These are phyloP conservation scores for Boleophthalmus pectinirostris DNA, from an alignment of 2,113 vertebrate species.

Conservation along the genomic window DNA sequence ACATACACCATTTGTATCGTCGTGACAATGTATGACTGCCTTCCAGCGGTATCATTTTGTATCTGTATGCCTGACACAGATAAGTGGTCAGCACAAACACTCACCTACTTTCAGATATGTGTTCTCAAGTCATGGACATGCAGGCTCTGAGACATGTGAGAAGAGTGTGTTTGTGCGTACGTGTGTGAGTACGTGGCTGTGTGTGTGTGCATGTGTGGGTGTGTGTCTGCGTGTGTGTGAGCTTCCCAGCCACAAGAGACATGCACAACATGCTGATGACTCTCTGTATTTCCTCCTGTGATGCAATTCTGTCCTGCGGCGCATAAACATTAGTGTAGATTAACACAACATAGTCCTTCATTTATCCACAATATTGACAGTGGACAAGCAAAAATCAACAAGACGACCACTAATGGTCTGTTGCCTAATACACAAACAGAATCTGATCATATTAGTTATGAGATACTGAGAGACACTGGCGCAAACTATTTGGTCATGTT, in stretches of 20 bases:
- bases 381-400: not conserved
- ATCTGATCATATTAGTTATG: conserved; percentile 9
- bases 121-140: conserved; percentile 15
- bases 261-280: not conserved
- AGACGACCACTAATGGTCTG: not conserved
- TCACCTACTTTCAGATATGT: conserved; percentile 41
- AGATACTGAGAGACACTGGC: conserved; percentile 23
- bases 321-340: conserved; percentile 19
- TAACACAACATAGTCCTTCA: conserved; percentile 29
- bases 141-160: not conserved
- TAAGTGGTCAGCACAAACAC: conserved; percentile 36
- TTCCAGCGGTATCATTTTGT: conserved; percentile 32
- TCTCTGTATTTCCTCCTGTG: conserved; percentile 26
- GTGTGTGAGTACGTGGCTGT: not conserved
- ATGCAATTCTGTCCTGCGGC: conserved; percentile 18
- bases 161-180: not conserved
- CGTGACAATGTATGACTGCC: not conserved
- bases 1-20: not conserved
- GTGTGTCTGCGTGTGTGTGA: not conserved
- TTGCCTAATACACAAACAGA: conserved; percentile 2
- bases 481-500: conserved; percentile 55
- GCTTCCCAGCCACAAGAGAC: not conserved
- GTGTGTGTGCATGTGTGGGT: conserved; percentile 1
- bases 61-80: conserved; percentile 31
- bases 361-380: not conserved